phyloP scores from a whole-genome alignment of 2,888 invertebrate genomes.

The Poecilus cupreus region DNA sequence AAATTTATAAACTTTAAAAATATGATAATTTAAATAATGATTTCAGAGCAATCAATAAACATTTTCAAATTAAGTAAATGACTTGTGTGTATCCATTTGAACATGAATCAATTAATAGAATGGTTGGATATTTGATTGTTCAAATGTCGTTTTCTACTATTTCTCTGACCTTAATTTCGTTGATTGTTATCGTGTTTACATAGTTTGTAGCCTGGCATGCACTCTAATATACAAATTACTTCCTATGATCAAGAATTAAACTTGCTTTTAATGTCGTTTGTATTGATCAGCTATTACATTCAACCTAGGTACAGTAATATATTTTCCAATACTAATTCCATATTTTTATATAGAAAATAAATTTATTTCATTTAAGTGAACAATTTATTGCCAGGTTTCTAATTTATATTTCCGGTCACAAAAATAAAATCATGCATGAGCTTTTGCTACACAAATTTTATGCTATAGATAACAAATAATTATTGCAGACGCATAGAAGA shows the following conservation, averaged over 20 bases:
- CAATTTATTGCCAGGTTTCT: too few species aligned
- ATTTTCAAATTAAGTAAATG: slow-evolving; percentile 37
- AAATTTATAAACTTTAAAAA: too few species aligned
- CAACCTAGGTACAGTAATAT: not conserved
- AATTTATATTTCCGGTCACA: too few species aligned
- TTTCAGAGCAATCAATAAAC: not conserved
- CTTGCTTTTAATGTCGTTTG: slow-evolving; percentile 29
- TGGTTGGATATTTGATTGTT: slow-evolving; percentile 30
- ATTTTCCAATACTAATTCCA: too few species aligned
- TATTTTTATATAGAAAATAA: too few species aligned
- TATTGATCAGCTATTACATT: not conserved
- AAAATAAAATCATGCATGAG: too few species aligned
- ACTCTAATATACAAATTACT: slow-evolving; percentile 31
- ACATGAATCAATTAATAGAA: slow-evolving; percentile 32
- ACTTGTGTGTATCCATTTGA: not conserved
- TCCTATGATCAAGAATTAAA: slow-evolving; percentile 26
- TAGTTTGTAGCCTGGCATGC: slow-evolving; percentile 14
- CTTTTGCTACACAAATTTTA: too few species aligned
- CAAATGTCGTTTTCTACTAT: slow-evolving; percentile 24
- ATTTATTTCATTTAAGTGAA: too few species aligned
- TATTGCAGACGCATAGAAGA: too few species aligned
- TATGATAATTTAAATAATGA: not conserved
- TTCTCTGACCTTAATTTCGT: slow-evolving; percentile 31
- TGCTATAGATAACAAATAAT: too few species aligned
- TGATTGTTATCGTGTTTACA: slow-evolving; percentile 36